Evolutionary conservation across 2,888 invertebrate species (phyloP).

Genomic region (Blera fallax): DNA sequence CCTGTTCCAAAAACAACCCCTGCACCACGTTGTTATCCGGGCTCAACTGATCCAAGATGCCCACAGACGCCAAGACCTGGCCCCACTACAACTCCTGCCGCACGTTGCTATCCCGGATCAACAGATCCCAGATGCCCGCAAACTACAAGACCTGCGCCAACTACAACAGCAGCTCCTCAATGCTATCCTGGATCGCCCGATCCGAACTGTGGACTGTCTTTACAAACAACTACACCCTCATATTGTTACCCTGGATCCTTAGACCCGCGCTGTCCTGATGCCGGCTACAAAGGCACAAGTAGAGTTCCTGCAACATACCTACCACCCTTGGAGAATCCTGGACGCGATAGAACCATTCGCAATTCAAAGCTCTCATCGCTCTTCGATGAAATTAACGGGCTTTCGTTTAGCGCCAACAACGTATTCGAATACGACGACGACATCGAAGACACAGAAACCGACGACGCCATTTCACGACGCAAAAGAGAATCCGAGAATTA

Average conservation of each 20-base stretch:
- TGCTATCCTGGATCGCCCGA: conserved; percentile 78
- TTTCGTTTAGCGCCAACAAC: conserved; percentile 76
- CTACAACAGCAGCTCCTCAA: conserved; percentile 76
- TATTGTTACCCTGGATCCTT: conserved; percentile 79
- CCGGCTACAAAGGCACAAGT: conserved; percentile 77
- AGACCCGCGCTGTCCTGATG: conserved; percentile 79
- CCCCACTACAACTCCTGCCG: conserved; percentile 66
- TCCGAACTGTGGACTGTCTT: conserved; percentile 73
- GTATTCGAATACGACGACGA: conserved; percentile 76
- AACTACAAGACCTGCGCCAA: conserved; percentile 69
- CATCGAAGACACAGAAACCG: conserved; percentile 41
- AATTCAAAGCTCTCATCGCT: conserved; percentile 74
- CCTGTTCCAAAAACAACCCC: conserved; percentile 72
- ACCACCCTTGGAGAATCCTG: conserved; percentile 77
- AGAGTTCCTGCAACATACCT: conserved; percentile 78
- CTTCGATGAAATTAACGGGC: conserved; percentile 78
- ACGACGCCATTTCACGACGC: neutral
- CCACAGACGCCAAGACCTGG: conserved; percentile 73
- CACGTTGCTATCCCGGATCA: conserved; percentile 78
- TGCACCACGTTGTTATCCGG: conserved; percentile 74
- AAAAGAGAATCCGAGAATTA: neutral
- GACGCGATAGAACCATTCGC: conserved; percentile 76
- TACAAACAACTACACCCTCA: conserved; percentile 74
- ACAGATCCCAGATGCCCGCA: conserved; percentile 79
- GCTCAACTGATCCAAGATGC: conserved; percentile 74